phyloP scores from a whole-genome alignment of 1,140 invertebrate genomes.

The Tetramorium alpestre region DNA sequence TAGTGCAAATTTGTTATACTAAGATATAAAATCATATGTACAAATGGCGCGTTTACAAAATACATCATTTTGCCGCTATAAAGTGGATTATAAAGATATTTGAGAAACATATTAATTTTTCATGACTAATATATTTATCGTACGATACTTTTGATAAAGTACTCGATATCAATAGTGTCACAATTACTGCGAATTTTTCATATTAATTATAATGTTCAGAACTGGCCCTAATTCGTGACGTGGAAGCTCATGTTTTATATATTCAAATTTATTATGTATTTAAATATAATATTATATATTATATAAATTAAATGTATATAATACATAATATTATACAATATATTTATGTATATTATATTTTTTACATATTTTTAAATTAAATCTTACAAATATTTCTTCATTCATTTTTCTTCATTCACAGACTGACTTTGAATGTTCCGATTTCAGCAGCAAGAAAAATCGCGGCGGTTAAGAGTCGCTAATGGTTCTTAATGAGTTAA shows the following conservation, averaged over 20 bases:
- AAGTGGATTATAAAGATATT: not conserved
- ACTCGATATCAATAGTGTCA: not conserved
- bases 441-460: not conserved
- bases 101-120: not conserved
- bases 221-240: not conserved
- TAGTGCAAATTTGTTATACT: not conserved
- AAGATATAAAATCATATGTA: not conserved
- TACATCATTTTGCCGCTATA: not conserved
- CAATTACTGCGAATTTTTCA: not conserved
- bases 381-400: not conserved
- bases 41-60: not conserved
- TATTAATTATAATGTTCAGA: not conserved
- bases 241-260: not conserved
- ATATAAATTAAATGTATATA: not conserved
- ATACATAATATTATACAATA: not conserved
- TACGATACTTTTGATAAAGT: not conserved
- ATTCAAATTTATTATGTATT: not conserved
- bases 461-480: not conserved
- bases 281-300: not conserved
- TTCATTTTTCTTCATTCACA: not conserved
- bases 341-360: not conserved
- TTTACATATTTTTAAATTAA: too few relatives aligned
- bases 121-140: not conserved
- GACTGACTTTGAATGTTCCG: too few relatives aligned
- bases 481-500: constrained; percentile 24